Conservation (phyloP, 2,113 vertebrate species). For the Pyxicephalus adspersus region DNA sequence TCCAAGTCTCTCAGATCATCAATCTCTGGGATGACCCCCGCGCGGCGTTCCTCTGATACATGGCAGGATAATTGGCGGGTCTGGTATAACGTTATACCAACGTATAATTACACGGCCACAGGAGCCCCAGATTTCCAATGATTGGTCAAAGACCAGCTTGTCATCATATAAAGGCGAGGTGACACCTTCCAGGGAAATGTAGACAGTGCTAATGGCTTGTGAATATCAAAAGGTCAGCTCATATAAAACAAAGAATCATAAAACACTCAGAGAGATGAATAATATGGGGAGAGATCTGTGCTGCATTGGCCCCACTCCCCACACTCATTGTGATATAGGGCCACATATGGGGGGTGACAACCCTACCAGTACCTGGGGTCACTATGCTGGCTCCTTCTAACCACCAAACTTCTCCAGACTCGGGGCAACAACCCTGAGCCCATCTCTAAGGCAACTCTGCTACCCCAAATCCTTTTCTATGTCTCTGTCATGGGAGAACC, state of each 20-base stretch:
- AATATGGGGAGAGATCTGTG: no score
- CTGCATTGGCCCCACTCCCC: no score
- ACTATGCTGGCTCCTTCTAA: no score
- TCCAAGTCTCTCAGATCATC: not conserved
- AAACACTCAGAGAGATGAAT: no score
- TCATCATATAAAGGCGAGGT: not conserved
- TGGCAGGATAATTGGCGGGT: not conserved
- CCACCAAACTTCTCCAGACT: no score
- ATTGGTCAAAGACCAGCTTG: not conserved
- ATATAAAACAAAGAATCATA: not conserved
- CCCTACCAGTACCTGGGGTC: no score
- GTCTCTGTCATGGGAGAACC: no score
- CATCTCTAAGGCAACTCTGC: no score
- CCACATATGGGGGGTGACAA: no score
- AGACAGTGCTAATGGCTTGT: constrained; percentile 8
- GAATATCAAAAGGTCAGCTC: constrained; percentile 12
- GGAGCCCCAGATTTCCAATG: not conserved
- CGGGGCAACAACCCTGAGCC: no score
- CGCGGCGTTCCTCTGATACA: not conserved
- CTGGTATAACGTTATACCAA: not conserved
- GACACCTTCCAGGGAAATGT: not conserved
- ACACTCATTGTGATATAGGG: no score
- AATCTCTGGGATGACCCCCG: not conserved
- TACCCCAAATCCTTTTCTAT: no score
- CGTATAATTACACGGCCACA: not conserved